phyloP scores from a whole-genome alignment of 2,888 invertebrate genomes.

The Xylocampa areola region DNA sequence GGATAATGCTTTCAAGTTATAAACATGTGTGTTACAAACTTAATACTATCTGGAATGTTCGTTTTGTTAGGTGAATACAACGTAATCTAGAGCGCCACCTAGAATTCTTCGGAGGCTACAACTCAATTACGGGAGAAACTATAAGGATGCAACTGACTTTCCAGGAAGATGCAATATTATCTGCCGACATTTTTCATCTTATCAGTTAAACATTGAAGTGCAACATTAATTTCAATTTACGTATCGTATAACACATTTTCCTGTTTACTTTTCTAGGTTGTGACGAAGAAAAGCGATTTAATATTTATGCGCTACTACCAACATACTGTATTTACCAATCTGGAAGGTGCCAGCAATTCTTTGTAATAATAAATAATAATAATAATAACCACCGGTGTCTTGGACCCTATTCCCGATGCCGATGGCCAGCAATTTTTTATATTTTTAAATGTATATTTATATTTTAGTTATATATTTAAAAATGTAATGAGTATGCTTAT shows the following conservation, averaged over 20 bases:
- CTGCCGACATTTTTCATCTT: conserved; percentile 62
- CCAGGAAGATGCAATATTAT: conserved; percentile 35
- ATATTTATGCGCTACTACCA: too few species aligned
- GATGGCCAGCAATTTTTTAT: too few species aligned
- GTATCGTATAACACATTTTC: conserved; percentile 4
- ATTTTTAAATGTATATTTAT: too few species aligned
- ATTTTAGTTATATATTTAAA: too few species aligned
- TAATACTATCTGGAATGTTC: conserved; percentile 26
- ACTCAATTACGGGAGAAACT: conserved; percentile 66
- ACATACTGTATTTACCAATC: too few species aligned
- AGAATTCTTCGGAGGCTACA: conserved; percentile 59
- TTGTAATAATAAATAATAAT: too few species aligned
- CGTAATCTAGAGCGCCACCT: conserved; percentile 44
- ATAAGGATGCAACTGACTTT: conserved; percentile 15
- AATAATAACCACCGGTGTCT: too few species aligned
- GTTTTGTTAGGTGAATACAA: conserved; percentile 31
- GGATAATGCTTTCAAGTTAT: neutral
- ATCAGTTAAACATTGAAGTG: conserved; percentile 28
- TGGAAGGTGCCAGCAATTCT: too few species aligned
- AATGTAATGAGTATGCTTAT: too few species aligned
- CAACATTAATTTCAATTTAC: conserved; percentile 49
- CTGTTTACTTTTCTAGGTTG: neutral
- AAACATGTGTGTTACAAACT: conserved; percentile 1
- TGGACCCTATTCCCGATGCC: too few species aligned
- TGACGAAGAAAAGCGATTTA: too few species aligned